Evolutionary conservation across 2,113 vertebrate species (phyloP), one percentile per base, ranked within the genome.

Genomic region (Campylorhamphus procurvoides): DNA sequence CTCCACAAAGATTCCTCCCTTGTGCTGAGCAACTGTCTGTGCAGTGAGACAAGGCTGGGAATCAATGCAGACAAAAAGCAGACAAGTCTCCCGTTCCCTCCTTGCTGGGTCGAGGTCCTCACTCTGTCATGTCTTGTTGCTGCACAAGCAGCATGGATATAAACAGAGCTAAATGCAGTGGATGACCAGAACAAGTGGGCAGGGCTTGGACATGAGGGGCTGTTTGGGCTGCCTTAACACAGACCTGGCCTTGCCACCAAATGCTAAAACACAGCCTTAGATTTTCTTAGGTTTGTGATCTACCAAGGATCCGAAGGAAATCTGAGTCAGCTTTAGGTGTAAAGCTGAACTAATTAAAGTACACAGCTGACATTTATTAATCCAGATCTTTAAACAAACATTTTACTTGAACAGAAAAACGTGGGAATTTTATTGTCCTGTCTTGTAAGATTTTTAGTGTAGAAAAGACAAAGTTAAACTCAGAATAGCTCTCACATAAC

Each of bases 31-130:
- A 53, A 27, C n/a, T 14, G 12, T 3, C 25, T 55, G 52, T 6
- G 25, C 35, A 11, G 35, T 9, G 42, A 42, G 37, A 63, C 9
- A 22, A 67, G 37, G 3, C 14, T 37, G 47, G 46, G 49, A 49
- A 73, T 5, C 3, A 0, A 20, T 9, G 25, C 9, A 27, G 47
- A 23, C 1, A 2, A 31, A 67, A 66, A 62, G 7, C 40, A 44
- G 63, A 46, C 18, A 12, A 15, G 14, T 24, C 18, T 67, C 71
- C 33, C 13, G 27, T 14, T 55, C 47, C 9, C 44, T 55, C 52
- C 46, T 40, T 42, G 50, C 60, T 56, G 49, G 58, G 67, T 53
- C 8, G 1, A 59, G 23, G 11, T 74, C 35, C 78, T 39, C 6
- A 0, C 27, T 46, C 19, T 3, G 35, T 7, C 75, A 76, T 17